Conservation (phyloP, 2,113 vertebrate genomes). For the Aleadryas rufinucha region DNA sequence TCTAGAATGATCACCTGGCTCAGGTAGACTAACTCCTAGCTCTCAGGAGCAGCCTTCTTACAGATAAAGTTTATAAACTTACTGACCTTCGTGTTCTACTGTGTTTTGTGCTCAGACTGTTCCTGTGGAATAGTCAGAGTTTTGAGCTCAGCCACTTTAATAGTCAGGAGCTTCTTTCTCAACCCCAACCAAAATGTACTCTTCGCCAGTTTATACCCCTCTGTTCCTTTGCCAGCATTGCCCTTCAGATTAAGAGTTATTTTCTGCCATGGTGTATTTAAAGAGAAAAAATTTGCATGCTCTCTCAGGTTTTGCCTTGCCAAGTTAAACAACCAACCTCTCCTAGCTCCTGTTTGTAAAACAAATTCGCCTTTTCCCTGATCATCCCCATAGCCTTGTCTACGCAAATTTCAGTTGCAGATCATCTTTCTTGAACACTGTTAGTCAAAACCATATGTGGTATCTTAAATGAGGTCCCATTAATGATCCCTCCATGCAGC, state of each 20-base stretch:
- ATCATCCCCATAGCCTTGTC: neutral
- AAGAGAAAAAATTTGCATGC: neutral
- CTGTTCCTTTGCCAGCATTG: neutral
- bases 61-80: neutral
- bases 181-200: neutral
- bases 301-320: neutral
- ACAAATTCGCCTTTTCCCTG: neutral
- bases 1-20: neutral
- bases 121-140: neutral
- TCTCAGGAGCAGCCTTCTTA: neutral
- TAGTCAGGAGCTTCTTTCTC: neutral
- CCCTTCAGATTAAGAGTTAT: neutral
- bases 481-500: neutral
- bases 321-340: neutral
- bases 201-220: neutral
- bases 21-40: neutral
- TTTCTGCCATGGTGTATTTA: neutral
- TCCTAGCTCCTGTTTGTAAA: neutral
- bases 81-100: neutral
- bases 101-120: rapidly evolving
- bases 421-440: neutral
- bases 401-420: neutral
- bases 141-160: neutral
- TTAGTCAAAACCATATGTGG: neutral
- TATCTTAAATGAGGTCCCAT: neutral